Evolutionary conservation across 2,113 vertebrate species (phyloP).

Genomic region (Oryzias woworae): DNA sequence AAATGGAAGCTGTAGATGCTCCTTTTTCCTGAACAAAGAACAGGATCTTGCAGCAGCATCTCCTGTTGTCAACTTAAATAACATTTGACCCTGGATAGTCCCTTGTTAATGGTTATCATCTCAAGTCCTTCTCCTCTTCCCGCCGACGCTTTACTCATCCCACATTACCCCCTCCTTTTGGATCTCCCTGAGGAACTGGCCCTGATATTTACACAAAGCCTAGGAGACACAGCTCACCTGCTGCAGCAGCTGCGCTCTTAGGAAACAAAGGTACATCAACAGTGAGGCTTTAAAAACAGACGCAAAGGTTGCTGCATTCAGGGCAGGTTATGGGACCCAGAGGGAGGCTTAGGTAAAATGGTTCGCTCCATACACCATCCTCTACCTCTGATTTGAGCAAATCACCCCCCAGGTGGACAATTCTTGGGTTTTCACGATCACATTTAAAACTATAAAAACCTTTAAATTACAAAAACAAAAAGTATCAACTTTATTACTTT

Average conservation of each 20-base stretch:
- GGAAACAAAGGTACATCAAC: neutral
- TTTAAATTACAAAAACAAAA: too few relatives aligned
- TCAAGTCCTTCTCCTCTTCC: too few relatives aligned
- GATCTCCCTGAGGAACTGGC: slow-evolving; percentile 23
- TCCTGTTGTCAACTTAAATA: slow-evolving; percentile 58
- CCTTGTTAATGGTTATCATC: slow-evolving; percentile 48
- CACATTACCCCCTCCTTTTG: slow-evolving; percentile 14
- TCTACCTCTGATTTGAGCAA: slow-evolving; percentile 2
- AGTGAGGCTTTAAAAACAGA: slow-evolving; percentile 13
- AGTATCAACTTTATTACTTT: too few relatives aligned
- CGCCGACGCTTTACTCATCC: too few relatives aligned
- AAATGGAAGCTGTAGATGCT: too few relatives aligned
- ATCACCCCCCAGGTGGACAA: slow-evolving; percentile 17
- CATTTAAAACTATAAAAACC: neutral
- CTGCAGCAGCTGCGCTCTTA: slow-evolving; percentile 5
- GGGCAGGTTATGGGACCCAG: slow-evolving; percentile 29
- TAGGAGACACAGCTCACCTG: slow-evolving; percentile 12
- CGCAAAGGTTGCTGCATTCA: slow-evolving; percentile 23
- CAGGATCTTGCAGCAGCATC: slow-evolving; percentile 11
- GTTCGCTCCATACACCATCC: slow-evolving; percentile 10
- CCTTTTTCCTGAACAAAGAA: too few relatives aligned
- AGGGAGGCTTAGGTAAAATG: slow-evolving; percentile 35
- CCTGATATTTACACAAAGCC: slow-evolving; percentile 53
- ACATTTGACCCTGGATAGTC: slow-evolving; percentile 39
- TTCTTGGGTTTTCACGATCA: slow-evolving; percentile 3